Conservation (phyloP, 2,797 vertebrate species). For the Pagetopsis macropterus region DNA sequence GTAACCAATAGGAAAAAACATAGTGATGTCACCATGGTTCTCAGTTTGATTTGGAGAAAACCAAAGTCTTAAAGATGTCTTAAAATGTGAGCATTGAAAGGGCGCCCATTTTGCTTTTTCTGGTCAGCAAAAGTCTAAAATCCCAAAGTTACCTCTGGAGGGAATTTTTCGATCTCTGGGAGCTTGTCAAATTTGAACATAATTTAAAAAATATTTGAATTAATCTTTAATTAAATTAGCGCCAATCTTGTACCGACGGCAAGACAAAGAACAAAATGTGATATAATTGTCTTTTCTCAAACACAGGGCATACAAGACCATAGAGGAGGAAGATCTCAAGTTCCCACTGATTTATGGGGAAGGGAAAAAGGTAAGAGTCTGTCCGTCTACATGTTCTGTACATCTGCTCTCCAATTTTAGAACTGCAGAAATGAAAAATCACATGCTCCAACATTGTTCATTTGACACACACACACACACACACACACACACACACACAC, state of each 20-base stretch:
- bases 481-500: too few relatives aligned
- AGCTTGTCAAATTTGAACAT: too few relatives aligned
- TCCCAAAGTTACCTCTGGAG: too few relatives aligned
- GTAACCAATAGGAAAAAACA: neutral
- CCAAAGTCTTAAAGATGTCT: neutral
- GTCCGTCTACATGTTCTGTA: neutral
- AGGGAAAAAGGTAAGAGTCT: slow-evolving; percentile 90
- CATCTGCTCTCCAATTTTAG: slow-evolving; percentile 34
- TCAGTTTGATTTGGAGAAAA: neutral
- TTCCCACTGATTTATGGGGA: slow-evolving; percentile 98
- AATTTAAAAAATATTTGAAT: too few relatives aligned
- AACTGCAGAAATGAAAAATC: slow-evolving; percentile 33
- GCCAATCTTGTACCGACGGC: too few relatives aligned
- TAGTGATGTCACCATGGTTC: neutral
- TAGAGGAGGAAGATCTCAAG: slow-evolving; percentile 97
- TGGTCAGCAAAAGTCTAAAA: too few relatives aligned
- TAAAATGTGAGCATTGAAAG: too few relatives aligned
- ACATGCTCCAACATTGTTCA: slow-evolving; percentile 31
- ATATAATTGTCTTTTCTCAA: slow-evolving; percentile 15
- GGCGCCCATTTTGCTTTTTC: too few relatives aligned
- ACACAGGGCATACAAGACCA: slow-evolving; percentile 96
- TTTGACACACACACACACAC: neutral
- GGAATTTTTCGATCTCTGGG: too few relatives aligned
- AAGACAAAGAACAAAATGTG: too few relatives aligned
- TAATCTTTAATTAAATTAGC: too few relatives aligned